Percentiles rank a stretch among this genome's conserved stretches.
Conservation (phyloP, 1,140 invertebrate species). For the Thaumetopoea pityocampa region DNA sequence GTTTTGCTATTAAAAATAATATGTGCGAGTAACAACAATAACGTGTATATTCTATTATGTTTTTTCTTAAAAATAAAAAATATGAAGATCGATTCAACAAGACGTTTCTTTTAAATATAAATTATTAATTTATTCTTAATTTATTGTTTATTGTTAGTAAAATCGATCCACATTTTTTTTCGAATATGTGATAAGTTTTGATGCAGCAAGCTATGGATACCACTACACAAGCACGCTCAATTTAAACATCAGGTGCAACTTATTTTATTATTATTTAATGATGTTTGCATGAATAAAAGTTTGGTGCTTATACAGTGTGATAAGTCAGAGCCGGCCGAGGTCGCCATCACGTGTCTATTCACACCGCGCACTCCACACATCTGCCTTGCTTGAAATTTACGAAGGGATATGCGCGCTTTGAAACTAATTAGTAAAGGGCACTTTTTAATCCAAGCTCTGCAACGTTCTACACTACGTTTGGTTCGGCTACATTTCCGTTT, state of each 20-base stretch:
- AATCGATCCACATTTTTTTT: no score
- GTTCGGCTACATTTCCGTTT: conserved; percentile 45
- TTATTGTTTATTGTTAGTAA: not conserved
- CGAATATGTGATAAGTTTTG: conserved; percentile 48
- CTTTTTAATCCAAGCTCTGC: conserved; percentile 39
- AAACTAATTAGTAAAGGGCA: conserved; percentile 63
- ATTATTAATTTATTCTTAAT: not conserved
- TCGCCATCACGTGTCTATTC: conserved; percentile 55
- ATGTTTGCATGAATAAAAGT: no score
- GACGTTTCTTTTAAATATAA: no score
- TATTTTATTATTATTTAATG: no score
- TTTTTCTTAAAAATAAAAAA: no score
- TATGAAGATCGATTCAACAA: no score
- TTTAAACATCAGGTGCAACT: conserved; percentile 23
- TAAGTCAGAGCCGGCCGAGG: conserved; percentile 47
- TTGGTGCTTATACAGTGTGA: conserved; percentile 47
- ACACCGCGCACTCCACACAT: conserved; percentile 42
- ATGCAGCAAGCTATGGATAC: conserved; percentile 74
- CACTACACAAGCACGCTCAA: conserved; percentile 63
- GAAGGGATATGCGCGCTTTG: conserved; percentile 67
- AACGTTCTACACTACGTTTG: no score
- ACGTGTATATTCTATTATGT: no score
- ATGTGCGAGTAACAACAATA: no score
- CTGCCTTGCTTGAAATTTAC: conserved; percentile 65
- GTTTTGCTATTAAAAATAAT: no score